Evolutionary conservation across 1,140 invertebrate species (phyloP), one percentile per base, ranked within the genome.

Genomic region (Sycobia sp.): DNA sequence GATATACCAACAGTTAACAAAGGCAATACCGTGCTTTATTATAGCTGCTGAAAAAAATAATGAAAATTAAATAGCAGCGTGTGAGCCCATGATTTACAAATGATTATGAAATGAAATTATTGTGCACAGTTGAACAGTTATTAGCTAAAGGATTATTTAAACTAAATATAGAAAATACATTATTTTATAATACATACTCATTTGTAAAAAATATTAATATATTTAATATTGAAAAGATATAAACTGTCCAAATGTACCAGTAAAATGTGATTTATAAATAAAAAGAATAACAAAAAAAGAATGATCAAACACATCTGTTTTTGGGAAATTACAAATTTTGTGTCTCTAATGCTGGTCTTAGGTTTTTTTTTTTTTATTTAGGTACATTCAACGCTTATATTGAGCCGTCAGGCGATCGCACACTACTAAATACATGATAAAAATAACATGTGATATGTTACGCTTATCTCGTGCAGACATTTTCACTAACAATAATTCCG

Each of bases 31-130:
- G 78, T 80, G 77, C 78, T 78, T 58, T 49, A 49, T 57, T 76
- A 73, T 79, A 76, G 76, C 73, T 78, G 77, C 79, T 80, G 77
- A 80, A 81, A 79, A 78, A 72, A 75, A 74, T 70, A 67, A 67
- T 68, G 53, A 72, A 76, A 78, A 76, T 79, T 77, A 72, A 67
- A 71, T 71, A 78, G 75, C 74, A 78, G 75, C 73, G 75, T 79
- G 76, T 75, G 76, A 78, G 68, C 69, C 73, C 72, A 73, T 73
- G 66, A 72, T 65, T 58, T 58, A 58, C 29, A 59, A 65, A 65
- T 41, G 43, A 59, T 54, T 51, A 65, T 53, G 44, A 57, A 55
- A 57, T 56, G 29, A 62, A 16, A 38, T 50, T 49, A 27, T 22
- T 18, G 8, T 23, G 36, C 36, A 63, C 53, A 63, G 14, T 36